Evolutionary conservation across 1,140 invertebrate genomes (phyloP), one percentile per base, ranked within the genome.

Genomic region (Mamestra configurata): DNA sequence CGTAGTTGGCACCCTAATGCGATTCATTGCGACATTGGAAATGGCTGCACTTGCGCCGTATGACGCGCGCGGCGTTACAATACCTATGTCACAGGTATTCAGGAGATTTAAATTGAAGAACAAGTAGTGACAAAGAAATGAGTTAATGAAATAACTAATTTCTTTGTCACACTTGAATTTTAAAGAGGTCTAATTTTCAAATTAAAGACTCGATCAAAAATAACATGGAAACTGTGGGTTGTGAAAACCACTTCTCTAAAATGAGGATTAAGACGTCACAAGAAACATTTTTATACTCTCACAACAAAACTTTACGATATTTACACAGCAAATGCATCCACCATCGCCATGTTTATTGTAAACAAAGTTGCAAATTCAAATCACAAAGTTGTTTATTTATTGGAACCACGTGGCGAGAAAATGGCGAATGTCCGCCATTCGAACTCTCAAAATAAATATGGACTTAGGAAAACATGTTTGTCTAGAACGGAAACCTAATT

Each of bases 1-100:
- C 53, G 71, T 57, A 75, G 18, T 75, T 75, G 71, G 71, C 71
- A 75, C 22, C 18, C 49, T 49, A 57, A 20, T 49, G n/a, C 10
- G 31, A 75, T 55, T 59, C 24, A 5, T 75, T 31, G 59, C 59
- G 59, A 40, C 31, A 40, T 57, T 59, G 35, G 31, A 57, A 40
- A 22, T 57, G 15, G 18, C 31, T 40, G 31, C 11, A 20, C 27
- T 37, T 37, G 7, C 40, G 35, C 31, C 20, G 20, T 22, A 8
- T 64, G 59, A 40, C 59, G 35, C 20, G 18, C 6, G 59, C n/a
- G 59, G 35, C 59, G 18, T 64, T 64, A 40, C 20, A 64, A 64
- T 64, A 31, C 27, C 27, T 31, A 37, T 15, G 31, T 64, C 18
- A n/a, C 37, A 64, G 20, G 22, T 11, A 7, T 20, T 37, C 35